These are phyloP conservation scores for Petrocephalus microphthalmus DNA, from an alignment of 2,113 vertebrate genomes.

Conservation along the genomic window DNA sequence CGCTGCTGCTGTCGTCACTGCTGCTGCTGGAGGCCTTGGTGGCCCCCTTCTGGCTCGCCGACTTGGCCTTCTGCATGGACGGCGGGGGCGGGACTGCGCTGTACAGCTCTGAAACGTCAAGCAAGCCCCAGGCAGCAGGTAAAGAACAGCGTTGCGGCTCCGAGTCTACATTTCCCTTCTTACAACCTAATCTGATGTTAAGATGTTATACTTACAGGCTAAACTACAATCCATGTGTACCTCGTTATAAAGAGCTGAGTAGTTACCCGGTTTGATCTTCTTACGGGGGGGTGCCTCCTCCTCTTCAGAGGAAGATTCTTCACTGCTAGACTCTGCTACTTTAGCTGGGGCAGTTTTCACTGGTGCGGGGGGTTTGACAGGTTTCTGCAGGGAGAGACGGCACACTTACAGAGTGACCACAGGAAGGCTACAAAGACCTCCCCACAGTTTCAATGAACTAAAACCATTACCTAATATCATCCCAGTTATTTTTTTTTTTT, in stretches of 20 bases:
- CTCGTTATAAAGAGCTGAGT: background rate
- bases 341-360: conserved; percentile 39
- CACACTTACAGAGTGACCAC: background rate
- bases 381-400: conserved; percentile 36
- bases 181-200: background rate
- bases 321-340: conserved; percentile 54
- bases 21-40: conserved; percentile 44
- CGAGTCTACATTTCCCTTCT: background rate
- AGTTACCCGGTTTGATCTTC: conserved; percentile 61
- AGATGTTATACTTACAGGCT: background rate
- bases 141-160: background rate
- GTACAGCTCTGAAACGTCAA: conserved; percentile 46
- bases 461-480: background rate
- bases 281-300: conserved; percentile 60
- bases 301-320: conserved; percentile 58
- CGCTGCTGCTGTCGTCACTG: conserved; percentile 48
- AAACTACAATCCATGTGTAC: background rate
- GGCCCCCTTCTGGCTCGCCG: background rate
- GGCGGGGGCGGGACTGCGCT: conserved; percentile 64
- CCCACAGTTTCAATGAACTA: background rate
- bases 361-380: conserved; percentile 31
- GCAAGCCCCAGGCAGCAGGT: background rate
- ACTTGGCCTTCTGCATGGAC: conserved; percentile 32
- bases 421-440: background rate
- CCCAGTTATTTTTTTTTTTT: too few species aligned